Evolutionary conservation across 2,888 invertebrate genomes (phyloP).

Genomic region (Portevinia maculata): DNA sequence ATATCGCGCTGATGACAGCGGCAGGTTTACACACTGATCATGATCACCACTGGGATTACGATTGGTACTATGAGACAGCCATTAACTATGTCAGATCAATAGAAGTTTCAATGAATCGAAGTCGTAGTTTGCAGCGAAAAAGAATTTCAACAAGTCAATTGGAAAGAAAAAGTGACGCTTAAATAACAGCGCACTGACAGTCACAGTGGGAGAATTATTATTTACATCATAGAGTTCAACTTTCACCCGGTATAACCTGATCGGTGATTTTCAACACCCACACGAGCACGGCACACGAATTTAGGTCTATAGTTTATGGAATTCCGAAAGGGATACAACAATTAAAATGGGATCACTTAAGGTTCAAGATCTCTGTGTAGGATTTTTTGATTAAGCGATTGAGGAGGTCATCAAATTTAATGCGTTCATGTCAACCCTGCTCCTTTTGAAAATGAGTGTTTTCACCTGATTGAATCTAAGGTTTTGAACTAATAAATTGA

Average conservation of each 20-base stretch:
- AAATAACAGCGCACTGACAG: conserved; percentile 39
- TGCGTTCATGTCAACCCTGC: conserved; percentile 9
- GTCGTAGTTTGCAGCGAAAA: conserved; percentile 12
- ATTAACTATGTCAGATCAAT: conserved; percentile 61
- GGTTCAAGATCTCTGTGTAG: conserved; percentile 34
- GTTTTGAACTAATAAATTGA: conserved; percentile 37
- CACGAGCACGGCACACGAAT: conserved; percentile 11
- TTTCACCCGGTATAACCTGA: conserved; percentile 53
- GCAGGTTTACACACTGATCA: conserved; percentile 26
- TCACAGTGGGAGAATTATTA: conserved; percentile 15
- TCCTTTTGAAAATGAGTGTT: conserved; percentile 10
- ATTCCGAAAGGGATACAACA: conserved; percentile 33
- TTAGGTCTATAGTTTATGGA: conserved; percentile 39
- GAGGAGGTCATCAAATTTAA: conserved; percentile 54
- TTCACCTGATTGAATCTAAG: conserved; percentile 24
- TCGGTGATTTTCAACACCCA: conserved; percentile 41
- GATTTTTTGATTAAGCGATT: conserved; percentile 46
- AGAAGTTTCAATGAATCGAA: conserved; percentile 56
- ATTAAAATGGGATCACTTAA: conserved; percentile 68
- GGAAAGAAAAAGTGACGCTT: conserved; percentile 55
- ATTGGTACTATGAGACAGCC: conserved; percentile 12
- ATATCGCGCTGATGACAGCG: conserved; percentile 44
- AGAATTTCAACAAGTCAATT: conserved; percentile 66
- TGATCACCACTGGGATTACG: conserved; percentile 20
- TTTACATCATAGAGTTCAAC: conserved; percentile 51